Conservation (phyloP, 2,113 vertebrate species). For the Ageneiosus marmoratus region DNA sequence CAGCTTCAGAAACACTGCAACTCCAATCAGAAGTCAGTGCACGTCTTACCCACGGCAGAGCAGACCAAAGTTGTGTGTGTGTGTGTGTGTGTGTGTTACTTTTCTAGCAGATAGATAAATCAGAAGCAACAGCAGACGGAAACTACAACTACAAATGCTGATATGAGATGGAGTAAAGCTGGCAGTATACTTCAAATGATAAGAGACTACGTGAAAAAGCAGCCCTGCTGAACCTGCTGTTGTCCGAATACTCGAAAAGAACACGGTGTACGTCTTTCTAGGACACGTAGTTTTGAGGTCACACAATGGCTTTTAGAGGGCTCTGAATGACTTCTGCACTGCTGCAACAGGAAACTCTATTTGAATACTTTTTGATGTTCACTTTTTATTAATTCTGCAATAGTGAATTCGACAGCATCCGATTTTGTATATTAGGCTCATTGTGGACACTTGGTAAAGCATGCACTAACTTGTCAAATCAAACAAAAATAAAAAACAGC, state of each 20-base stretch:
- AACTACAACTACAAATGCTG: constrained; percentile 5
- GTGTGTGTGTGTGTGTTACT: constrained; percentile 23
- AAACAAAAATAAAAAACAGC: background rate
- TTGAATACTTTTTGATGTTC: background rate
- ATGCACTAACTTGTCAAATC: background rate
- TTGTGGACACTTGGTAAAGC: background rate
- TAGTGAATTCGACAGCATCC: background rate
- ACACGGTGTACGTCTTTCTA: background rate
- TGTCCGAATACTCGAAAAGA: background rate
- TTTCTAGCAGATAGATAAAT: constrained; percentile 29
- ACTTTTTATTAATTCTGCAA: background rate
- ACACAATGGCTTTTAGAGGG: too few species aligned
- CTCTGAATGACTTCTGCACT: background rate
- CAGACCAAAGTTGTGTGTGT: constrained; percentile 8
- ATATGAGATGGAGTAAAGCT: background rate
- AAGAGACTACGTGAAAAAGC: background rate
- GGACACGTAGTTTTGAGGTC: background rate
- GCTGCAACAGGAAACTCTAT: background rate
- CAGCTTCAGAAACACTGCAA: constrained; percentile 14
- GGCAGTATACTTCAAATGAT: background rate
- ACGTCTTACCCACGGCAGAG: constrained; percentile 5
- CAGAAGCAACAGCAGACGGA: constrained; percentile 22
- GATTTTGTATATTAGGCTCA: background rate
- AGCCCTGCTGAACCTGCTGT: background rate
- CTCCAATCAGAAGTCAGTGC: constrained; percentile 27